Conservation (phyloP, 2,888 invertebrate genomes). For the Diarsia brunnea region DNA sequence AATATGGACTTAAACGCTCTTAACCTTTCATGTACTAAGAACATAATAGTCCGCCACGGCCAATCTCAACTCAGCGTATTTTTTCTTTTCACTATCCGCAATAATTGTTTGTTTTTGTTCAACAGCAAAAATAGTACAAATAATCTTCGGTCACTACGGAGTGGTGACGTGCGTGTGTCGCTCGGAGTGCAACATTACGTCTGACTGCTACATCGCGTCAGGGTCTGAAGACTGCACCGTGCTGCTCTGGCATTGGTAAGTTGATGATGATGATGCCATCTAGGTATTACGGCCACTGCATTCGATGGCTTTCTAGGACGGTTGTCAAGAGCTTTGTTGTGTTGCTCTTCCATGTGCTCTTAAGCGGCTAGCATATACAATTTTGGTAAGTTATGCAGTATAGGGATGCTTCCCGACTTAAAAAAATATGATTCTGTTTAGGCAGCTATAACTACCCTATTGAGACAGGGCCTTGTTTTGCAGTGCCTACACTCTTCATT, state of each 20-base stretch:
- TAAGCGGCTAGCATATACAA: no score
- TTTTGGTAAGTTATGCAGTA: constrained; percentile 91
- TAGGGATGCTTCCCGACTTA: no score
- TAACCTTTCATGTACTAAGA: neutral
- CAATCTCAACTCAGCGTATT: neutral
- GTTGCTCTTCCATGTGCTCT: no score
- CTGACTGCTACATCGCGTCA: constrained; percentile 99
- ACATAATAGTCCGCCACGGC: neutral
- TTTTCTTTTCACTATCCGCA: neutral
- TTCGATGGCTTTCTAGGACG: no score
- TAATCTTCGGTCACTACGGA: constrained; percentile 99
- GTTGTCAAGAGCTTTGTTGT: no score
- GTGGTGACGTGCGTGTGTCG: constrained; percentile 99
- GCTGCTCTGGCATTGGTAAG: constrained; percentile 99
- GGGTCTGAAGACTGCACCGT: constrained; percentile 99
- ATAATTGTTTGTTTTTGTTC: constrained; percentile 44
- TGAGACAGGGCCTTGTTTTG: neutral
- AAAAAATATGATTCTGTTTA: no score
- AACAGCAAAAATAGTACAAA: constrained; percentile 98
- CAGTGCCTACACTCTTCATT: neutral
- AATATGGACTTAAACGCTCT: no score
- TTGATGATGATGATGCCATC: neutral
- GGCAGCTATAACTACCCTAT: no score
- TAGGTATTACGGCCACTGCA: no score
- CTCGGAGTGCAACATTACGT: constrained; percentile 99